Percentiles rank a stretch among this genome's conserved stretches.
These are phyloP conservation scores for Sialis lutaria DNA, from an alignment of 2,888 invertebrate species.

Conservation along the genomic window DNA sequence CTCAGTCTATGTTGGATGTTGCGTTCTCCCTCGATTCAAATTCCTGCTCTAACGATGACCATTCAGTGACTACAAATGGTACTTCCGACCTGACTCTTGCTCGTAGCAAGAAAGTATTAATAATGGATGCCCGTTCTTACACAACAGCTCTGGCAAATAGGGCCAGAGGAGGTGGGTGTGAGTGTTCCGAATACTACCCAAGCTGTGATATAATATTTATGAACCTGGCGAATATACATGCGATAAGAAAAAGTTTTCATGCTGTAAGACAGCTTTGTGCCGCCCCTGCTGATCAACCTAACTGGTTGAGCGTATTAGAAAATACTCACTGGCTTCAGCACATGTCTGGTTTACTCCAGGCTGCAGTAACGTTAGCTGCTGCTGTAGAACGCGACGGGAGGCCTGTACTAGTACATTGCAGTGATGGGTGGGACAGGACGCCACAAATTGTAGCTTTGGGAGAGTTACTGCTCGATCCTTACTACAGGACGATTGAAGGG, in stretches of 20 bases:
- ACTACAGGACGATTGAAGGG: slow-evolving; percentile 85
- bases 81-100: slow-evolving; percentile 6
- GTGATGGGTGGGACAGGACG: slow-evolving; percentile 98
- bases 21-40: not conserved
- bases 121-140: slow-evolving; percentile 91
- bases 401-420: slow-evolving; percentile 92
- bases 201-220: slow-evolving; percentile 93
- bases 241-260: slow-evolving; percentile 83
- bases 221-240: slow-evolving; percentile 94
- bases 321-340: slow-evolving; percentile 85
- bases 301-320: slow-evolving; percentile 78
- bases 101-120: slow-evolving; percentile 50
- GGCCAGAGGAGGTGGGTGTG: slow-evolving; percentile 92
- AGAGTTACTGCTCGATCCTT: slow-evolving; percentile 82
- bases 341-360: slow-evolving; percentile 67
- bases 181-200: slow-evolving; percentile 90
- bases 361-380: slow-evolving; percentile 63
- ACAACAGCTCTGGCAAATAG: slow-evolving; percentile 92
- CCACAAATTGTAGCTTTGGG: slow-evolving; percentile 91
- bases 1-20: slow-evolving; percentile 23
- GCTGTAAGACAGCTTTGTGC: slow-evolving; percentile 63
- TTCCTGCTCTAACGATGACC: too few species aligned
- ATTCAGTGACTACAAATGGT: too few species aligned
- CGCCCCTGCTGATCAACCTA: slow-evolving; percentile 62
- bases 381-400: slow-evolving; percentile 65